These are phyloP conservation scores for Sebastolobus altivelis DNA, from an alignment of 2,797 vertebrate genomes.

Conservation along the genomic window DNA sequence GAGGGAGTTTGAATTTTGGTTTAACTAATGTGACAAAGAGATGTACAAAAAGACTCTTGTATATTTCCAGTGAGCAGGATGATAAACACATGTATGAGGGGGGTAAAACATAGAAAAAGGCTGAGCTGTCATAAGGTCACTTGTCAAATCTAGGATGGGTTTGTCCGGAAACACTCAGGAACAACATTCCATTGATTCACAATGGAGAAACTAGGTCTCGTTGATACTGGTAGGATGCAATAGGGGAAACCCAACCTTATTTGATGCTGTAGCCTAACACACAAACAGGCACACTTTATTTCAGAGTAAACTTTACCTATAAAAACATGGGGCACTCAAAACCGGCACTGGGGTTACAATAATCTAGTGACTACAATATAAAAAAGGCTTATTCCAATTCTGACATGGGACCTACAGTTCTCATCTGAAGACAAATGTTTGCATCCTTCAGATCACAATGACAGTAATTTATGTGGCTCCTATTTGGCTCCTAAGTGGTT, in stretches of 20 bases:
- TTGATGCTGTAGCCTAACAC: slow-evolving; percentile 70
- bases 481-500: slow-evolving; percentile 48
- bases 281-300: slow-evolving; percentile 65
- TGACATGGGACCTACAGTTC: slow-evolving; percentile 46
- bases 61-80: slow-evolving; percentile 36
- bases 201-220: slow-evolving; percentile 1
- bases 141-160: slow-evolving; percentile 77
- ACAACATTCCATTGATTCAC: slow-evolving; percentile 46
- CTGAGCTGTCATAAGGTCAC: slow-evolving; percentile 83
- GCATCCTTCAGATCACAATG: slow-evolving; percentile 48
- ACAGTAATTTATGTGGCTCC: slow-evolving; percentile 48
- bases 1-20: slow-evolving; percentile 43
- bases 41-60: slow-evolving; percentile 49
- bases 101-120: slow-evolving; percentile 52
- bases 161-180: slow-evolving; percentile 62
- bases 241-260: slow-evolving; percentile 61
- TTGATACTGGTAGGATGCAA: slow-evolving; percentile 15
- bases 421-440: slow-evolving; percentile 48
- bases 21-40: slow-evolving; percentile 41
- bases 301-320: slow-evolving; percentile 47
- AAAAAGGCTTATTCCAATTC: slow-evolving; percentile 61
- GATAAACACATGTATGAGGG: slow-evolving; percentile 2
- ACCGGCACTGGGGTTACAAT: slow-evolving; percentile 54
- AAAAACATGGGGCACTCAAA: slow-evolving; percentile 65
- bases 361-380: slow-evolving; percentile 56